Evolutionary conservation across 2,113 vertebrate genomes (phyloP).

Genomic region (Megalops atlanticus): DNA sequence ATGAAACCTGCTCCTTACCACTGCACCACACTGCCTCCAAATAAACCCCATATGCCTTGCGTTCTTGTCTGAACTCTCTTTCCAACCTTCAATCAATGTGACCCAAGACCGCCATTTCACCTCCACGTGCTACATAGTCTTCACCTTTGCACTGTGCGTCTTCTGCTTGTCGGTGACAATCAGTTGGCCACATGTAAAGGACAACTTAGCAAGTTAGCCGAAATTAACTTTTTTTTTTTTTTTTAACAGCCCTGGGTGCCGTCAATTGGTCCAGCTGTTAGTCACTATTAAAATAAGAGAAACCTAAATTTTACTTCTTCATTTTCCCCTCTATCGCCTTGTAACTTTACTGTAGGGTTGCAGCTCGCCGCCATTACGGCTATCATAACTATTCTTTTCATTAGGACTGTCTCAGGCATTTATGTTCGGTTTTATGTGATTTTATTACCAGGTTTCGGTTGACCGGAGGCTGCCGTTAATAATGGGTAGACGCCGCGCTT

Average conservation of each 20-base stretch:
- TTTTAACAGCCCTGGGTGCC: not conserved
- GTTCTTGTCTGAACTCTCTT: not conserved
- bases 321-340: constrained; percentile 66
- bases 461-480: constrained; percentile 68
- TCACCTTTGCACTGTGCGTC: not conserved
- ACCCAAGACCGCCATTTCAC: constrained; percentile 11
- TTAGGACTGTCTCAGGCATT: constrained; percentile 65
- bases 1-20: no score
- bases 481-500: constrained; percentile 63
- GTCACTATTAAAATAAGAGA: not conserved
- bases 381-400: constrained; percentile 64
- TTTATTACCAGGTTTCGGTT: constrained; percentile 67
- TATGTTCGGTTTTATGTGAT: constrained; percentile 64
- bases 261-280: not conserved
- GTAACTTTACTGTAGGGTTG: constrained; percentile 47
- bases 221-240: not conserved
- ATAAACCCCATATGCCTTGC: not conserved
- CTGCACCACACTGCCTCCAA: no score
- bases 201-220: constrained; percentile 46
- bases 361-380: constrained; percentile 60
- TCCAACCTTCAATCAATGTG: no score
- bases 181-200: not conserved
- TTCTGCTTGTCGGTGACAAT: not conserved
- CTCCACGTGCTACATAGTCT: not conserved
- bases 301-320: constrained; percentile 56